Base-by-base conservation (phyloP, 2,888 invertebrate species). In the Lydus trimaculatus region DNA sequence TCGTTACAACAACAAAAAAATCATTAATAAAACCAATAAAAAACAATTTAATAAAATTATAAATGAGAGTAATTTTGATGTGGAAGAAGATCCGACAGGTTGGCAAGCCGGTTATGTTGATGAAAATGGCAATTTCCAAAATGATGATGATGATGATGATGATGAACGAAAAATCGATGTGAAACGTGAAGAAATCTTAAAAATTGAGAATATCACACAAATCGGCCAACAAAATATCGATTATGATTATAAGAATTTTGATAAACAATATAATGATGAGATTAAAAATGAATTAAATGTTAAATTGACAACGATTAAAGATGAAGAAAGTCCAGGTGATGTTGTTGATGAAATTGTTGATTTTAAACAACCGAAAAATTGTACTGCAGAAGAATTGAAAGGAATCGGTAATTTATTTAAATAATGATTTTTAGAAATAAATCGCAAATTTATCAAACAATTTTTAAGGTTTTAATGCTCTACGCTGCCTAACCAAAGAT, bases 241-340 rank as follows among this genome's bases (percentile, higher is more conserved):
- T 70, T 87, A 87, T 68, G 83, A 87, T 77, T 87, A 87, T 66
- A 79, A 85, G 15, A 78, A 78, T 58, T 83, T 88, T 56, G 79
- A 86, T 69, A 78, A 81, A 8, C 88, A 89, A 74, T 90, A 89
- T 72, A 79, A 86, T 36, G 82, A 85, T 66, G 74, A 86, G 7
- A 75, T 81, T 58, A 74, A 80, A 33, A 73, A 73, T 25, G 80
- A 82, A 60, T 79, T 80, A 39, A 85, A 84, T 2, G 80, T 85
- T 64, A 86, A 87, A 76, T 84, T 84, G 65, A 85, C 84, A 0
- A 82, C 85, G 15, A 79, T 79, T 3, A 82, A 83, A 67, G 84
- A 85, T 72, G 85, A 86, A 63, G 85, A 86, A 70, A 75, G 78
- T 4, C 43, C 81, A 13, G 77, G 80, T 73, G 85, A 86, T 59